Conservation (phyloP, 2,888 invertebrate genomes). For the Polylopha cassiicola region DNA sequence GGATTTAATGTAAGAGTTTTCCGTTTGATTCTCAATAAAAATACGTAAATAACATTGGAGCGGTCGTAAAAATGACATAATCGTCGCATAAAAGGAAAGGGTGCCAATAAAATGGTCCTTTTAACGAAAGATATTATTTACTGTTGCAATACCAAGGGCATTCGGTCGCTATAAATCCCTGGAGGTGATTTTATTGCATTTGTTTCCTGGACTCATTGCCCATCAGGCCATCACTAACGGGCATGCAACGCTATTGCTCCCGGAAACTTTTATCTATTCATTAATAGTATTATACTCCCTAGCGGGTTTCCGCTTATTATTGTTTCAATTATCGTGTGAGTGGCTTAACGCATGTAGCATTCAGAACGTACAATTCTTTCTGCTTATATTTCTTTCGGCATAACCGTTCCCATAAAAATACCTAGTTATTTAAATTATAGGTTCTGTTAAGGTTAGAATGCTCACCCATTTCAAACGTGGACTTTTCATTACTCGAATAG, state of each 20-base stretch:
- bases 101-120: conserved; percentile 65
- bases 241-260: neutral
- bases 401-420: too few relatives aligned
- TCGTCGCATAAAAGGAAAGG: conserved; percentile 68
- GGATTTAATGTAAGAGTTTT: conserved; percentile 32
- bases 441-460: too few relatives aligned
- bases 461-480: too few relatives aligned
- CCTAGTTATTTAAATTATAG: too few relatives aligned
- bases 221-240: conserved; percentile 4
- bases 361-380: too few relatives aligned
- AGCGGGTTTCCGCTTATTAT: too few relatives aligned
- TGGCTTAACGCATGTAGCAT: too few relatives aligned
- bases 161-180: conserved; percentile 46
- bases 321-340: too few relatives aligned
- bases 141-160: conserved; percentile 58
- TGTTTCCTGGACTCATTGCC: conserved; percentile 27
- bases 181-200: conserved; percentile 45
- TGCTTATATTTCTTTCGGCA: too few relatives aligned
- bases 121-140: conserved; percentile 68
- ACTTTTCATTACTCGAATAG: too few relatives aligned
- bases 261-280: conserved; percentile 3
- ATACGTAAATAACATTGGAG: conserved; percentile 52
- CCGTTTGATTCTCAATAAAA: conserved; percentile 61
- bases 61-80: conserved; percentile 68
- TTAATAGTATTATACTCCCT: too few relatives aligned